Conservation (phyloP, 92 coral and sea anemone species). For the Phenganax stokvisi region DNA sequence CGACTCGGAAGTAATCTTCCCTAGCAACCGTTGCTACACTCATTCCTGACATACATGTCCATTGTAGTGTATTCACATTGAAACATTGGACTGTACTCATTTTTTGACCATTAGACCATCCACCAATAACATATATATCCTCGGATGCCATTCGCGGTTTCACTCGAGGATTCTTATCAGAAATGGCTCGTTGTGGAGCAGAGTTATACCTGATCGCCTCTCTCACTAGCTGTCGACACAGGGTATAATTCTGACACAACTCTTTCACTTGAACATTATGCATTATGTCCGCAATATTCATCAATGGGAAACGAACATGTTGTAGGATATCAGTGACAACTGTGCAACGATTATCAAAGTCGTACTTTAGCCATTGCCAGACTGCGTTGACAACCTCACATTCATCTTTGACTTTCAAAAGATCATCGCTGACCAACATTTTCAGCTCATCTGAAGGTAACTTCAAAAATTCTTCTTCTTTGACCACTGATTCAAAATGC, state of each 20-base stretch:
- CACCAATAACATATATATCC: conserved; percentile 95
- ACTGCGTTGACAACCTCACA: conserved; percentile 85
- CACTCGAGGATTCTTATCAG: conserved; percentile 77
- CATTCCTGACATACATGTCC: conserved; percentile 97
- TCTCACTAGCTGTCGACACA: conserved; percentile 78
- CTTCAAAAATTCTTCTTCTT: conserved; percentile 80
- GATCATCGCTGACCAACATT: conserved; percentile 69
- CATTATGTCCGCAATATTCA: conserved; percentile 73
- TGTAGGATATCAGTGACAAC: conserved; percentile 80
- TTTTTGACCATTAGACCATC: conserved; percentile 99
- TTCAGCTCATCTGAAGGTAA: conserved; percentile 77
- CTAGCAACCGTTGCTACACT: conserved; percentile 90
- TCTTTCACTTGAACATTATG: conserved; percentile 58
- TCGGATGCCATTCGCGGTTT: conserved; percentile 99
- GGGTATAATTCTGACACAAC: conserved; percentile 63
- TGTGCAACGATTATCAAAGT: conserved; percentile 61
- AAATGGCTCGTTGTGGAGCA: conserved; percentile 45
- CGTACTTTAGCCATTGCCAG: conserved; percentile 90
- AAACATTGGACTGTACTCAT: conserved; percentile 98
- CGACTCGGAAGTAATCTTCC: conserved; percentile 93
- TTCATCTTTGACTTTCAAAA: conserved; percentile 89
- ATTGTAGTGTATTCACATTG: conserved; percentile 91
- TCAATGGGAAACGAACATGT: conserved; percentile 81
- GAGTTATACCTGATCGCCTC: conserved; percentile 85
- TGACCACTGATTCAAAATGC: conserved; percentile 86